Evolutionary conservation across 2,113 vertebrate genomes (phyloP), one percentile per base, ranked within the genome.

Genomic region (Indicator indicator): DNA sequence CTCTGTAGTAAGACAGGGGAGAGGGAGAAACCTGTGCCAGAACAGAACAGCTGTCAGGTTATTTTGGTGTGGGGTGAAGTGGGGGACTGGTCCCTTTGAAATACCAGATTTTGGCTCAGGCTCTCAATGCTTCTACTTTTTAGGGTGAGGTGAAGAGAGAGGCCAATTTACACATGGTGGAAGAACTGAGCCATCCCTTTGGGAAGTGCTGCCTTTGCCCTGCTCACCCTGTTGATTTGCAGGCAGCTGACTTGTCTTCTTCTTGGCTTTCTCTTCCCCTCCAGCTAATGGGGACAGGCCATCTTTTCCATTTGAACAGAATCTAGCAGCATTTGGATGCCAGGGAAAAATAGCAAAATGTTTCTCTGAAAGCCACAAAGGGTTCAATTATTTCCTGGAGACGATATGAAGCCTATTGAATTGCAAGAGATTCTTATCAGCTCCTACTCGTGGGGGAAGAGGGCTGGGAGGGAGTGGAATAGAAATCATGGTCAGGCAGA

Each of bases 331-430:
- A 93, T 83, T 90, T 84, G 74, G 55, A 86, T 95, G 88, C 90
- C 76, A 95, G 93, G 50, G 62, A 93, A 94, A 94, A 95, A 95
- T 86, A 94, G 36, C 73, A 93, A 94, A 94, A 91, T 72, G 76
- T 91, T 93, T 83, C 80, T 96, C 72, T 24, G 16, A 86, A 90
- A 95, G 93, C 83, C 90, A 94, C 90, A 94, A 93, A 97, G 80
- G 52, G 27, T 92, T 88, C 93, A 95, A 19, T 95, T 96, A 89
- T 95, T 95, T 97, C 88, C 91, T 90, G 88, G 87, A 78, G 90
- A 94, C 1, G 80, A 94, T 95, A 95, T 81, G 69, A 94, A 95
- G 70, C 88, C 90, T 95, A 95, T 95, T 94, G 94, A 97, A 86
- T 96, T 97, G 90, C 94, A 94, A 55, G 93, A 92, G 94, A 96